These are phyloP conservation scores for Kryptolebias marmoratus DNA, from an alignment of 2,113 vertebrate species.

Conservation along the genomic window DNA sequence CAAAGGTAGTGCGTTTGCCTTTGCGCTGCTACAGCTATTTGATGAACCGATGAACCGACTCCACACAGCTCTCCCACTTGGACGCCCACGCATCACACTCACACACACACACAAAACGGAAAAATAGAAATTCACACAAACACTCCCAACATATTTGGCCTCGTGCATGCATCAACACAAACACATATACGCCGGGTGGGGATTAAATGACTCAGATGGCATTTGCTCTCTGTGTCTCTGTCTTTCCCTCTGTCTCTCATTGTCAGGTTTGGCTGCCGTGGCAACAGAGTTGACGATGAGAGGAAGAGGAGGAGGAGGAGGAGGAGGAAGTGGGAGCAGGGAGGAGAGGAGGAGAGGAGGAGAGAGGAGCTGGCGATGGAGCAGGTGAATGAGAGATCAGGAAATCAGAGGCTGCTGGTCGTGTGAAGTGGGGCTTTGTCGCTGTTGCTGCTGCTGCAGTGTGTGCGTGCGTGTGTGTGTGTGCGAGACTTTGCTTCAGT, in stretches of 20 bases:
- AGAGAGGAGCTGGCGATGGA: slow-evolving; percentile 50
- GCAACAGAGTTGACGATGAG: slow-evolving; percentile 74
- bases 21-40: slow-evolving; percentile 40
- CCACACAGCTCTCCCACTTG: slow-evolving; percentile 72
- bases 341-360: slow-evolving; percentile 25
- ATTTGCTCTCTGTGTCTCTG: slow-evolving; percentile 70
- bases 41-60: slow-evolving; percentile 68
- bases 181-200: slow-evolving; percentile 57
- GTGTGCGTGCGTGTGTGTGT: slow-evolving; percentile 27
- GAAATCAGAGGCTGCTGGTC: slow-evolving; percentile 64
- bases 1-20: slow-evolving; percentile 58
- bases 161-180: slow-evolving; percentile 26
- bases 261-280: slow-evolving; percentile 79
- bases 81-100: slow-evolving; percentile 51
- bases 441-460: slow-evolving; percentile 47
- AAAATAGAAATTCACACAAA: slow-evolving; percentile 47
- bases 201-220: slow-evolving; percentile 79
- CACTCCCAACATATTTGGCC: slow-evolving; percentile 37
- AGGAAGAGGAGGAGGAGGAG: slow-evolving; percentile 44
- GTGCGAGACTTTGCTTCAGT: not conserved
- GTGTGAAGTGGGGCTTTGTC: slow-evolving; percentile 42
- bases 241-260: slow-evolving; percentile 50
- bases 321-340: slow-evolving; percentile 44
- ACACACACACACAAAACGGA: slow-evolving; percentile 29
- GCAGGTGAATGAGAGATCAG: slow-evolving; percentile 69